Base-by-base conservation (phyloP, 2,888 invertebrate species). In the Lissonota sp. region DNA sequence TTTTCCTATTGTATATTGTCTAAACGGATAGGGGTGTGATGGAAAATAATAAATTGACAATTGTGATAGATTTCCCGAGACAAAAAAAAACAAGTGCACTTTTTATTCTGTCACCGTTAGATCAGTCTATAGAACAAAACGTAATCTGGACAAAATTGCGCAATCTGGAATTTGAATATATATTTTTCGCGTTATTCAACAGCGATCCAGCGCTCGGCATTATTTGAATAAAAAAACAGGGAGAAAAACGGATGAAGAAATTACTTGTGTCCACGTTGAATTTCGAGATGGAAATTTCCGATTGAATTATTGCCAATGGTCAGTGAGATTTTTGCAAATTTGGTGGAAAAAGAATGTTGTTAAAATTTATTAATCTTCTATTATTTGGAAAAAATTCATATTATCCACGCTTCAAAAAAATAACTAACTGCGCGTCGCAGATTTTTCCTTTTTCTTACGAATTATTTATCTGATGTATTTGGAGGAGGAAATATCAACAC, bases 91-190 rank as follows among this genome's bases (percentile, higher is more conserved):
- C 67, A 55, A 53, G 37, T 64, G 74, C 60, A 66, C 58, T 37
- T 63, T 42, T 64, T 39, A 10, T 26, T n/a, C n/a, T 14, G 46
- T 55, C 14, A 46, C 14, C 26, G 16, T 7, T 44, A 51, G 58
- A 74, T 40, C 14, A 53, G 66, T 66, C 66, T 14, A 74, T 70
- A 58, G 8, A 55, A 40, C 53, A 46, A 74, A 63, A 58, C 58
- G 51, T 58, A 74, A 63, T 74, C 63, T 57, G 57, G 62, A 63
- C 39, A 72, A 66, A 69, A 80, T 67, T 51, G 72, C 55, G 55
- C 42, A 72, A 80, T 76, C 51, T 76, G 67, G 76, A 80, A 72
- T 80, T 80, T 63, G 72, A 76, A 76, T 69, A 46, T 69, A 46
- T 63, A 6, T 63, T 60, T 44, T 7, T 67, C 71, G 62, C 72